Evolutionary conservation across 2,113 vertebrate genomes (phyloP).

Genomic region (Nycticorax nycticorax): DNA sequence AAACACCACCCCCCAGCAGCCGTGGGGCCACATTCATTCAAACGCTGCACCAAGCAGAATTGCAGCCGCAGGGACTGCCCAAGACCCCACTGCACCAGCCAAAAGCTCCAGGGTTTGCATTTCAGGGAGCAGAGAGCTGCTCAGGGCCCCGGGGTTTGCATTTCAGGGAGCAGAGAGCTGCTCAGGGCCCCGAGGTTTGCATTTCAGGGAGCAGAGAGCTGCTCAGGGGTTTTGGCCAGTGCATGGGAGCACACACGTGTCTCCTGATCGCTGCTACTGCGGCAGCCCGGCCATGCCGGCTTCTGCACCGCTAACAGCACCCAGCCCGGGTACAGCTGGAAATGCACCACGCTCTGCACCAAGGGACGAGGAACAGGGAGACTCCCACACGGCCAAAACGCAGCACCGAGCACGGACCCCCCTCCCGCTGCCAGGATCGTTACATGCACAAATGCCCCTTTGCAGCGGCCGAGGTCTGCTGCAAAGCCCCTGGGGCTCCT

Average conservation of each 20-base stretch:
- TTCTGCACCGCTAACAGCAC: neutral
- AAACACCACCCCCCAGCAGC: neutral
- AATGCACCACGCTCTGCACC: fast-evolving
- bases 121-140: neutral
- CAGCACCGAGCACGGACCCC: fast-evolving
- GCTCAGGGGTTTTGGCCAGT: neutral
- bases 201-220: neutral
- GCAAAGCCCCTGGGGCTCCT: neutral
- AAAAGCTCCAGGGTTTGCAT: neutral
- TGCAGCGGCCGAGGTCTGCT: fast-evolving
- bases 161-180: no score
- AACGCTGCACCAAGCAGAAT: neutral
- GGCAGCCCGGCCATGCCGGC: fast-evolving
- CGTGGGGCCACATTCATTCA: neutral
- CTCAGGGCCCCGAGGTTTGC: neutral
- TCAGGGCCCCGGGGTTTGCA: neutral
- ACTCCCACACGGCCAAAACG: fast-evolving
- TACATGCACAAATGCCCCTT: neutral
- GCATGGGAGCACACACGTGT: neutral
- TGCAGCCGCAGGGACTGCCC: neutral
- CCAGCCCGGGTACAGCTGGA: neutral
- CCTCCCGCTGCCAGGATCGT: neutral
- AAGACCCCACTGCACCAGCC: fast-evolving
- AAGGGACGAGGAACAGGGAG: fast-evolving
- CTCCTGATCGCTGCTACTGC: no score